phyloP scores from a whole-genome alignment of 2,113 vertebrate genomes.

The Xiphorhynchus elegans region DNA sequence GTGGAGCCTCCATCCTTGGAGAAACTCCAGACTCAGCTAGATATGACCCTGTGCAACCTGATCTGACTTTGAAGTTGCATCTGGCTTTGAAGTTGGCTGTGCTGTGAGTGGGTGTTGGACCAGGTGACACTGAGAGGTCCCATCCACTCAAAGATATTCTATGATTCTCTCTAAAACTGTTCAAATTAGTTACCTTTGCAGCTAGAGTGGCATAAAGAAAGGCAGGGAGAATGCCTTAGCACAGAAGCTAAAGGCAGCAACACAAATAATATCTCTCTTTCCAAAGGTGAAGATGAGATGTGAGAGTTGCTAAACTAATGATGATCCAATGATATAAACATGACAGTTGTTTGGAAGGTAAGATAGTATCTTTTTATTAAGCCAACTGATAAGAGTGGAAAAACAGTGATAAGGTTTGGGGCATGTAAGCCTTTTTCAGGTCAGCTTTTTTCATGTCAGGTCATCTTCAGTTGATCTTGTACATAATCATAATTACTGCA shows the following conservation, averaged over 20 bases:
- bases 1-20: neutral
- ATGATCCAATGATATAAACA: neutral
- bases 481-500: conserved; percentile 36
- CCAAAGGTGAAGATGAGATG: neutral
- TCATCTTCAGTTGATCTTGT: conserved; percentile 42
- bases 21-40: neutral
- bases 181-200: neutral
- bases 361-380: conserved; percentile 25
- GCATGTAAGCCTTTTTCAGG: conserved; percentile 1
- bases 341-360: neutral
- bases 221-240: neutral
- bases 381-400: conserved; percentile 2
- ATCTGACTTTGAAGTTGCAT: conserved; percentile 51
- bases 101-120: neutral
- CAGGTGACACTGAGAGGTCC: conserved; percentile 14
- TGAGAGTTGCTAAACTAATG: neutral
- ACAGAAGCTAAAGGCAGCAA: neutral
- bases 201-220: neutral
- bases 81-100: conserved; percentile 54
- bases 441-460: conserved; percentile 49
- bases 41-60: conserved; percentile 38
- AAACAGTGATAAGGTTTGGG: conserved; percentile 52
- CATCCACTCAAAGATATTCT: neutral
- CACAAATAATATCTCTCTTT: neutral
- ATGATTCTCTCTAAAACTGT: neutral